phyloP scores from a whole-genome alignment of 1,140 invertebrate genomes.

The Heliconius hewitsoni region DNA sequence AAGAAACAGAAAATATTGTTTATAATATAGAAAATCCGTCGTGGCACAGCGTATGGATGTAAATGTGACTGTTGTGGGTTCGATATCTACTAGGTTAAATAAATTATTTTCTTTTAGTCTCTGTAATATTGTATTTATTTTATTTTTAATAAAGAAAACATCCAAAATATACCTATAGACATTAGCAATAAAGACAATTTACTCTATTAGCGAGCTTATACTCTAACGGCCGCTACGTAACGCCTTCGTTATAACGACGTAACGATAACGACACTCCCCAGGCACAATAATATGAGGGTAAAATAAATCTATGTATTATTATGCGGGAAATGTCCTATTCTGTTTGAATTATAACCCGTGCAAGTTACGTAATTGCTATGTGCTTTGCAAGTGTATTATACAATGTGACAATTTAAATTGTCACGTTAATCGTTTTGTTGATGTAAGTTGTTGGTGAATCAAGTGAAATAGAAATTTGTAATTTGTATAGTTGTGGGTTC shows the following conservation, averaged over 20 bases:
- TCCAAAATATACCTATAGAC: not conserved
- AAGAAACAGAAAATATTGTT: too few species aligned
- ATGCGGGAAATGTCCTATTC: slow-evolving; percentile 3
- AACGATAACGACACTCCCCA: slow-evolving; percentile 9
- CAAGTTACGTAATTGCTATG: slow-evolving; percentile 9
- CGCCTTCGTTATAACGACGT: not conserved
- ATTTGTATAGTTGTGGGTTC: not conserved
- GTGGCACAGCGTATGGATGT: too few species aligned
- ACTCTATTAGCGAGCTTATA: slow-evolving; percentile 5
- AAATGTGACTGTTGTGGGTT: too few species aligned
- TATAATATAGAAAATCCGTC: too few species aligned
- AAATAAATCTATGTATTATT: slow-evolving; percentile 14
- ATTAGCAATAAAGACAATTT: not conserved
- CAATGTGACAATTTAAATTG: slow-evolving; percentile 6
- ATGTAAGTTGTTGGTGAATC: not conserved
- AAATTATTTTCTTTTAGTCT: too few species aligned
- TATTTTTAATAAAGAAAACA: not conserved
- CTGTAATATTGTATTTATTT: too few species aligned
- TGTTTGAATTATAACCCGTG: slow-evolving; percentile 5
- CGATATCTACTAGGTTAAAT: too few species aligned
- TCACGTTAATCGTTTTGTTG: slow-evolving; percentile 3
- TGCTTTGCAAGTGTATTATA: slow-evolving; percentile 1
- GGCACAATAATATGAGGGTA: slow-evolving; percentile 12
- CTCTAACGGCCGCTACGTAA: slow-evolving; percentile 9
- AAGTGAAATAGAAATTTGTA: not conserved